Evolutionary conservation across 2,797 vertebrate species (phyloP).

Genomic region (Ceyx erithaca): DNA sequence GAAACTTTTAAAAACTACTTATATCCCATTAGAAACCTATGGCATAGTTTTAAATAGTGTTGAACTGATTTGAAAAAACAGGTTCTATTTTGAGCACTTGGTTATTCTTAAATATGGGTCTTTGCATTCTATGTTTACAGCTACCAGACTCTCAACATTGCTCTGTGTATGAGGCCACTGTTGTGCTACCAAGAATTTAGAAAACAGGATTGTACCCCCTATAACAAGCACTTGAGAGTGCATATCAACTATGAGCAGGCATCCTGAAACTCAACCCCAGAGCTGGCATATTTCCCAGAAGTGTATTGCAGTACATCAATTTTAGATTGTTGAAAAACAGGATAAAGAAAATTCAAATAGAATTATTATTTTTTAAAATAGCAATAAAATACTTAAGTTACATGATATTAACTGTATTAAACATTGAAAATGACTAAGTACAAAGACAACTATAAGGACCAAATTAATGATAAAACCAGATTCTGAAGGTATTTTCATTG

Average conservation of each 20-base stretch:
- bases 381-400: neutral
- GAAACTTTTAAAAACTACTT: neutral
- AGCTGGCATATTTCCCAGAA: constrained; percentile 11
- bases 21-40: neutral
- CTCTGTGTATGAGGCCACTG: neutral
- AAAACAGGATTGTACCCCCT: neutral
- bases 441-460: neutral
- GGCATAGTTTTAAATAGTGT: neutral
- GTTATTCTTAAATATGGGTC: neutral
- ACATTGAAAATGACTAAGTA: neutral
- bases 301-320: neutral
- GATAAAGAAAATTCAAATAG: constrained; percentile 1
- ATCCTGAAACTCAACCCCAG: neutral
- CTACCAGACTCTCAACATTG: neutral
- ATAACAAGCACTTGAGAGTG: neutral
- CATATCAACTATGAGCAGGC: neutral
- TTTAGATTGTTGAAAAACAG: neutral
- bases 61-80: neutral
- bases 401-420: neutral
- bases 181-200: neutral
- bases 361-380: neutral
- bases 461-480: neutral
- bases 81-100: neutral
- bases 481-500: neutral
- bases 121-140: neutral